Conservation (phyloP, 2,888 invertebrate species). For the Tipula unca region DNA sequence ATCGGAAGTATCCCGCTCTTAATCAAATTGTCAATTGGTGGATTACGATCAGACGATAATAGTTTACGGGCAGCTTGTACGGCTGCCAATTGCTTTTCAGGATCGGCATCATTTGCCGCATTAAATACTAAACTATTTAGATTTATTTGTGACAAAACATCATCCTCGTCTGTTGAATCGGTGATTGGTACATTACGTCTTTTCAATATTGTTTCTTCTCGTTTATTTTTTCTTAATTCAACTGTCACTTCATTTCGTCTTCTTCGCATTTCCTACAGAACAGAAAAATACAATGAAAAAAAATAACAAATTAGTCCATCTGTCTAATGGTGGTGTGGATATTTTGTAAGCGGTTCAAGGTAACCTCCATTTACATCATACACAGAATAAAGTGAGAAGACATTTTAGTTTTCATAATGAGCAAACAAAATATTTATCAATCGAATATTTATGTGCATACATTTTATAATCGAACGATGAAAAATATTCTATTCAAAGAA, state of each 20-base stretch:
- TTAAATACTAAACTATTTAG: constrained; percentile 78
- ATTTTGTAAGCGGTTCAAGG: not conserved
- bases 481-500: not conserved
- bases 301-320: not conserved
- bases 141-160: constrained; percentile 62
- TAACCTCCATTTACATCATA: not conserved
- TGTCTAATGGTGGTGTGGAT: not conserved
- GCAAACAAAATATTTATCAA: not conserved
- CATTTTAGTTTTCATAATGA: not conserved
- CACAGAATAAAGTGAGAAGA: not conserved
- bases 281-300: not conserved
- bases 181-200: constrained; percentile 87
- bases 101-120: constrained; percentile 71
- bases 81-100: constrained; percentile 75
- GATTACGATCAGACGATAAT: constrained; percentile 94
- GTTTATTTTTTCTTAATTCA: constrained; percentile 94
- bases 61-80: constrained; percentile 94
- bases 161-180: constrained; percentile 75
- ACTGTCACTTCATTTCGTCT: constrained; percentile 94
- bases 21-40: constrained; percentile 95
- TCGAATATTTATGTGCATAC: not conserved
- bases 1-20: constrained; percentile 90
- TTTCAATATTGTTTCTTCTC: constrained; percentile 94
- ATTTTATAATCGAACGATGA: not conserved
- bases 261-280: constrained; percentile 85